A percentile compares a stretch with the other conserved stretches of the same genome.
Evolutionary conservation across 1,140 invertebrate genomes (phyloP).

Genomic region (Carcinoscorpius rotundicauda): DNA sequence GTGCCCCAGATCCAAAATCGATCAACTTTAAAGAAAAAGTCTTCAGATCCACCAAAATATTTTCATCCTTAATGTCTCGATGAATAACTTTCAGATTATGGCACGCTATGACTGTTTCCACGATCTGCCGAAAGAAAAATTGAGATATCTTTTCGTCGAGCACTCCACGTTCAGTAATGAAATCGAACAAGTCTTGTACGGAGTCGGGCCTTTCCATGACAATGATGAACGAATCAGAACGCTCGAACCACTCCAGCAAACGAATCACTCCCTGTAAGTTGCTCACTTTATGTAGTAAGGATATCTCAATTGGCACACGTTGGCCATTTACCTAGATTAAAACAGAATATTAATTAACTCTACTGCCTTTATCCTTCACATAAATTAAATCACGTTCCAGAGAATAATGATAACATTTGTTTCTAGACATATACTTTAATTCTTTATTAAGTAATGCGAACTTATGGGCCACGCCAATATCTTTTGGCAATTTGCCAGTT

Average conservation of each 20-base stretch:
- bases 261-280: conserved; percentile 39
- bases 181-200: conserved; percentile 45
- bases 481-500: too few relatives aligned
- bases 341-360: conserved; percentile 11
- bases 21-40: conserved; percentile 39
- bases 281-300: conserved; percentile 41
- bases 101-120: conserved; percentile 33
- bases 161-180: conserved; percentile 40
- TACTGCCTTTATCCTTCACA: not conserved
- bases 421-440: not conserved
- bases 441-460: too few relatives aligned
- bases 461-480: too few relatives aligned
- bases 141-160: conserved; percentile 37
- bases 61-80: conserved; percentile 48
- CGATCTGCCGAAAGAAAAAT: conserved; percentile 38
- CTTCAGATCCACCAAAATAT: conserved; percentile 43
- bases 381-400: not conserved
- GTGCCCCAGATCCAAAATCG: conserved; percentile 43
- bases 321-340: conserved; percentile 34
- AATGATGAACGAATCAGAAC: conserved; percentile 37
- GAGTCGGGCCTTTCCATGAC: conserved; percentile 43
- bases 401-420: not conserved
- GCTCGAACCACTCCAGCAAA: conserved; percentile 37
- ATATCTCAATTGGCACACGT: conserved; percentile 46
- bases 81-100: conserved; percentile 36